Conservation (phyloP, 2,113 vertebrate genomes). For the Desmodus rotundus region DNA sequence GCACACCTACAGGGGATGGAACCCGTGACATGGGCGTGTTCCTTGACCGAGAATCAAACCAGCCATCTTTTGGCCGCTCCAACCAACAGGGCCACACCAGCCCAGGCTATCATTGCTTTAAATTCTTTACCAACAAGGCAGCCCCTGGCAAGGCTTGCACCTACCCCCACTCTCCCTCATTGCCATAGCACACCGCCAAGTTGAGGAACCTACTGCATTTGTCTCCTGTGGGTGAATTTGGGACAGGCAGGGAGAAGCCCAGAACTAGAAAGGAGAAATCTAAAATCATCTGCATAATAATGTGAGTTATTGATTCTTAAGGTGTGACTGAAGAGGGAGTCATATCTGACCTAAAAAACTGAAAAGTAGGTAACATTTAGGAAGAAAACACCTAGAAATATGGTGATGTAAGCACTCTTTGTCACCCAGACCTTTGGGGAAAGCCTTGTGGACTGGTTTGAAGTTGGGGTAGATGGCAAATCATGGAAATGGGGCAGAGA, state of each 20-base stretch:
- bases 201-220: background rate
- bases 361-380: background rate
- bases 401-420: background rate
- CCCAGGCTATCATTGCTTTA: too few relatives aligned
- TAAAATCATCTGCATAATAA: background rate
- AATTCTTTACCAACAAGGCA: background rate
- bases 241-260: background rate
- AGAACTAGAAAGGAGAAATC: background rate
- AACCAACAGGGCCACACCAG: too few relatives aligned
- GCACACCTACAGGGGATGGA: too few relatives aligned
- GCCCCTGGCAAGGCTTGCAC: background rate
- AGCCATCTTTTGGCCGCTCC: too few relatives aligned
- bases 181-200: background rate
- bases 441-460: background rate
- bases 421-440: background rate
- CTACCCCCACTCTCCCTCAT: background rate
- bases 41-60: too few relatives aligned
- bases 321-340: background rate
- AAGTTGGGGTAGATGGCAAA: background rate
- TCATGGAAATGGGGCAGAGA: background rate
- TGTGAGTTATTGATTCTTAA: background rate
- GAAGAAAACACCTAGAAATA: background rate
- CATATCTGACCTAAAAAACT: background rate
- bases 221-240: background rate
- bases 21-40: too few relatives aligned